Evolutionary conservation across 1,140 invertebrate genomes (phyloP), one percentile per base, ranked within the genome.

Genomic region (Drosophila sturtevanti): DNA sequence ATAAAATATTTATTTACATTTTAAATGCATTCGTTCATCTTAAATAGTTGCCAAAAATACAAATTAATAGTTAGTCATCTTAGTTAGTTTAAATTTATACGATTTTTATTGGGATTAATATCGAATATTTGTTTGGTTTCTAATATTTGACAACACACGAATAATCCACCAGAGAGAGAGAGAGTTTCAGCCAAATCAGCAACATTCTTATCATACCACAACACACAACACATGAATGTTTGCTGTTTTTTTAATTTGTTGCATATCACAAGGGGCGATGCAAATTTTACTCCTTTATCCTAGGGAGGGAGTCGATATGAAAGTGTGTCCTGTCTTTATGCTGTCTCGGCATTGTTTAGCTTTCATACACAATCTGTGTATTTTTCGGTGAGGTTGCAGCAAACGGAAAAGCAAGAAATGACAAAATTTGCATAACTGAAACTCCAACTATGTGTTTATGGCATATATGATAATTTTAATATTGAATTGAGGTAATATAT

Each of bases 291-390:
- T 48, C 16, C 18, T 21, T 48, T 48, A 3, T 21, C 52, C 31
- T n/a, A n/a, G 37, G 37, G 16, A 51, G 37, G 11, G 52, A 62
- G 68, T 58, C 31, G 34, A 61, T 69, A 64, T 72, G 59, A 38
- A 66, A 31, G 58, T 60, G 58, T 10, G 34, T 52, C 27, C 27
- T 37, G 34, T 52, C 61, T 37, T 72, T 74, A 31, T 64, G 62
- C 62, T 66, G 72, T 31, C 69, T 55, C 59, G 31, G 72, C 72
- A 72, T 61, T 60, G 65, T 74, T 66, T 72, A 41, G 54, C n/a
- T n/a, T 56, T 56, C 24, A 9, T 52, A 66, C 41, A 56, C 61
- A 65, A 34, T 44, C 62, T 72, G 62, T 74, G 69, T 73, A 41
- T 24, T 72, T 65, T 65, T 65, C 22, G 11, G n/a, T 54, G 54